Conservation (phyloP, 2,888 invertebrate genomes). For the Desoria tigrina region DNA sequence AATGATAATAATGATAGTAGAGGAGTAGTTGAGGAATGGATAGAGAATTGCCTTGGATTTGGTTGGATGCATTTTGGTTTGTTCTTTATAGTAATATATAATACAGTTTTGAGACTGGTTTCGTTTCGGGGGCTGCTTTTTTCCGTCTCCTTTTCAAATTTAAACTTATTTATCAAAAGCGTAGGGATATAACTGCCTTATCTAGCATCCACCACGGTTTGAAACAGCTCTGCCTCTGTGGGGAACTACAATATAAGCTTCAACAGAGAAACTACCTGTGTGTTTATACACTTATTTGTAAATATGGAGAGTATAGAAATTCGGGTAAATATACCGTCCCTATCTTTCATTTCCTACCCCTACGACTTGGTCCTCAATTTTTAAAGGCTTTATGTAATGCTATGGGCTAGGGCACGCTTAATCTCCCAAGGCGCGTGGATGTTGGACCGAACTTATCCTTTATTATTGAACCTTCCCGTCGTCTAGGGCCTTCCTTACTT, state of each 20-base stretch:
- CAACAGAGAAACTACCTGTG: too few species aligned
- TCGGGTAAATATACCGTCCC: too few species aligned
- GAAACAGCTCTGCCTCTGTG: too few species aligned
- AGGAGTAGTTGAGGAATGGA: not conserved
- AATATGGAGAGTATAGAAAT: too few species aligned
- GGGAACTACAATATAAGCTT: too few species aligned
- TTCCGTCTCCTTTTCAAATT: not conserved
- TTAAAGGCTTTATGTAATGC: too few species aligned
- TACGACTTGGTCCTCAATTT: not conserved
- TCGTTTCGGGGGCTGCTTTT: slow-evolving; percentile 14
- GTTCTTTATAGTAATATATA: not conserved
- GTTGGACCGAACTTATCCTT: slow-evolving; percentile 8
- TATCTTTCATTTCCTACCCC: too few species aligned
- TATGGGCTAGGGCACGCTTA: slow-evolving; percentile 24
- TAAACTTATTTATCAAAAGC: slow-evolving; percentile 4
- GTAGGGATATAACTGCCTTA: not conserved
- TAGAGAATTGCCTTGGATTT: slow-evolving; percentile 10
- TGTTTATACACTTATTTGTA: too few species aligned
- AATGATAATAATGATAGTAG: too few species aligned
- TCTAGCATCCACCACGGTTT: too few species aligned
- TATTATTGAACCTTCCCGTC: too few species aligned
- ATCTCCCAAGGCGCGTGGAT: slow-evolving; percentile 28
- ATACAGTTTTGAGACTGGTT: slow-evolving; percentile 10
- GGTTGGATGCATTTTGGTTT: slow-evolving; percentile 13
- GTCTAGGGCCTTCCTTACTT: too few species aligned